Evolutionary conservation across 2,888 invertebrate species (phyloP).

Genomic region (Brachypalpus laphriformis): DNA sequence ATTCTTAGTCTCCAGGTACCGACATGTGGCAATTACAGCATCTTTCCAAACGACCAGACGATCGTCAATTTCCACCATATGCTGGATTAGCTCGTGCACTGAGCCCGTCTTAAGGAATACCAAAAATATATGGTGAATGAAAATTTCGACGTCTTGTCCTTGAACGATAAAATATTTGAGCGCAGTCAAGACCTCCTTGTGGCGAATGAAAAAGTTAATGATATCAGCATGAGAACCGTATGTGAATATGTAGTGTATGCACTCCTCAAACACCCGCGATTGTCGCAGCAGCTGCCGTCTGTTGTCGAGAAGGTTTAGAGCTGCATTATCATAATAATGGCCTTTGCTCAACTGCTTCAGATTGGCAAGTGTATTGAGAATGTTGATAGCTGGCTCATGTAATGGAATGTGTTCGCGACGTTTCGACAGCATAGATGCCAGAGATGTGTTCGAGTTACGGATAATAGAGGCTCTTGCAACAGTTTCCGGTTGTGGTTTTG

Average conservation of each 20-base stretch:
- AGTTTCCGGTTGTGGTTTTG: slow-evolving; percentile 80
- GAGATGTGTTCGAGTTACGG: slow-evolving; percentile 80
- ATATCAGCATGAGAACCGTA: slow-evolving; percentile 91
- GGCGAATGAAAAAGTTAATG: slow-evolving; percentile 89
- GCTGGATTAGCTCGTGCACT: slow-evolving; percentile 85
- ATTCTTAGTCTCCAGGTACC: slow-evolving; percentile 87
- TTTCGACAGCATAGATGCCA: slow-evolving; percentile 79
- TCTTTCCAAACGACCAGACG: slow-evolving; percentile 88
- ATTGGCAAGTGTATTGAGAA: slow-evolving; percentile 85
- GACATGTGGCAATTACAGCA: slow-evolving; percentile 88
- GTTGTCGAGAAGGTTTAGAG: slow-evolving; percentile 58
- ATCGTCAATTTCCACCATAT: slow-evolving; percentile 87
- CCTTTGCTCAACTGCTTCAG: slow-evolving; percentile 85
- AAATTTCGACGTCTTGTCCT: slow-evolving; percentile 87
- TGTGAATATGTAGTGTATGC: slow-evolving; percentile 90
- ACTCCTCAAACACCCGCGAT: slow-evolving; percentile 89
- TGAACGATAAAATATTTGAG: slow-evolving; percentile 88
- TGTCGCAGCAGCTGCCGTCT: slow-evolving; percentile 67
- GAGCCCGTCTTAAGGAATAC: slow-evolving; percentile 87
- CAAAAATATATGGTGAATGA: slow-evolving; percentile 89
- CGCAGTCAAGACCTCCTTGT: slow-evolving; percentile 88
- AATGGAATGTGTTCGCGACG: slow-evolving; percentile 84
- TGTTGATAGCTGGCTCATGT: slow-evolving; percentile 85
- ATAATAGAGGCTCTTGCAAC: slow-evolving; percentile 80
- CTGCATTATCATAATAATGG: slow-evolving; percentile 81